Percentiles rank a stretch among this genome's conserved stretches.
phyloP scores from a whole-genome alignment of 2,113 vertebrate genomes.

The Oreocharis arfaki region DNA sequence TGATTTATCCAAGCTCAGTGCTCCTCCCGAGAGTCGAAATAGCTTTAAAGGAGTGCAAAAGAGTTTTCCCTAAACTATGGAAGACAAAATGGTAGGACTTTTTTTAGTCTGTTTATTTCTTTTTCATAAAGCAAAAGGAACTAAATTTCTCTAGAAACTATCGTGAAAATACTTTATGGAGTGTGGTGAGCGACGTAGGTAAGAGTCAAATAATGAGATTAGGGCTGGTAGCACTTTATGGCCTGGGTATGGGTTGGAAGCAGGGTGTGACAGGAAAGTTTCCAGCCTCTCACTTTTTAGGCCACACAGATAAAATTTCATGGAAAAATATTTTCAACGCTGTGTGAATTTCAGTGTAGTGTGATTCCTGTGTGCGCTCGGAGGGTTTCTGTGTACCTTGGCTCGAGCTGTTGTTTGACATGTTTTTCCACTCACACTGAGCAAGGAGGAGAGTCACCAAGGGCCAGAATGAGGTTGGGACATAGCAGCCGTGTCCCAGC shows the following conservation, averaged over 20 bases:
- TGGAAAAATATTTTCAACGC: background rate
- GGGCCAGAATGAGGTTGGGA: background rate
- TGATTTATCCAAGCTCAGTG: background rate
- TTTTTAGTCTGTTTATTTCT: background rate
- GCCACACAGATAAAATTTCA: background rate
- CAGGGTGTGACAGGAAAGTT: background rate
- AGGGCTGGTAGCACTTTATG: background rate
- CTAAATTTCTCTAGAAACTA: background rate
- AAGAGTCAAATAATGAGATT: background rate
- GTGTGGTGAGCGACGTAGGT: background rate
- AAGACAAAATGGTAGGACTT: background rate
- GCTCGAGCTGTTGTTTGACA: background rate
- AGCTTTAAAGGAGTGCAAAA: background rate
- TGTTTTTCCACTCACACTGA: background rate
- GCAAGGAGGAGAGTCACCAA: background rate
- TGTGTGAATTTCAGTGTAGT: background rate
- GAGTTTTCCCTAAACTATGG: background rate
- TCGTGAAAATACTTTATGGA: accelerated
- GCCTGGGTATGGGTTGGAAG: background rate
- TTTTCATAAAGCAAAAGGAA: background rate
- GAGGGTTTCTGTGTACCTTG: background rate
- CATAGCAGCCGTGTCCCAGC: accelerated
- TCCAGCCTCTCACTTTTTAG: background rate
- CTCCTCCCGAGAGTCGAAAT: background rate
- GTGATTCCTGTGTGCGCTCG: background rate